Conservation (phyloP, 2,888 invertebrate species). For the Pseudococcus longispinus region DNA sequence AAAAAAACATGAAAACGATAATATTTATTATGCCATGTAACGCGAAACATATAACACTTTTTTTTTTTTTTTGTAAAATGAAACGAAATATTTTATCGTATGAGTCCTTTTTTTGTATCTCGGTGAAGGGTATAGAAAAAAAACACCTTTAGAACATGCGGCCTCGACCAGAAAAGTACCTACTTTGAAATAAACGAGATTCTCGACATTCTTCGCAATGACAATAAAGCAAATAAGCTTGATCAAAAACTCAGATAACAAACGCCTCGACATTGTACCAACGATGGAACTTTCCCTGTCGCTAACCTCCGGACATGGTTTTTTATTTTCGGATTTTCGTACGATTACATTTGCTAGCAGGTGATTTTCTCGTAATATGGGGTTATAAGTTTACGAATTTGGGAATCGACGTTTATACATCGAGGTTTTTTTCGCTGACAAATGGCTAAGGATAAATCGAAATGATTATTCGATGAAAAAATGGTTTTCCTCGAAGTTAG, state of each 20-base stretch:
- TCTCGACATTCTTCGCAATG: background rate
- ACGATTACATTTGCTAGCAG: background rate
- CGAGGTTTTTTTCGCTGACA: background rate
- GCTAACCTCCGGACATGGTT: background rate
- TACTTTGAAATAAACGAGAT: background rate
- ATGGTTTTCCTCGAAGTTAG: background rate
- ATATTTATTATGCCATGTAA: background rate
- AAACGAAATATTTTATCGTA: background rate
- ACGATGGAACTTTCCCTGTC: background rate
- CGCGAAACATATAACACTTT: background rate
- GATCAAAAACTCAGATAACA: conserved; percentile 20
- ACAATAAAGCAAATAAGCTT: conserved; percentile 24
- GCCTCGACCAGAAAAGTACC: background rate
- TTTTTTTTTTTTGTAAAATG: background rate
- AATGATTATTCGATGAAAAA: background rate
- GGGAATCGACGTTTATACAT: background rate
- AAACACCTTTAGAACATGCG: background rate
- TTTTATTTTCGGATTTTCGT: conserved; percentile 19
- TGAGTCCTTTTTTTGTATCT: background rate
- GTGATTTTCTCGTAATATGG: background rate
- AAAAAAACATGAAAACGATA: background rate
- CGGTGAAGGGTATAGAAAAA: background rate
- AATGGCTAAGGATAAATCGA: background rate
- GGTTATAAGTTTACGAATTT: background rate
- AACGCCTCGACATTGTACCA: background rate